These are phyloP conservation scores for Tethea ocularis DNA, from an alignment of 2,888 invertebrate species.

Conservation along the genomic window DNA sequence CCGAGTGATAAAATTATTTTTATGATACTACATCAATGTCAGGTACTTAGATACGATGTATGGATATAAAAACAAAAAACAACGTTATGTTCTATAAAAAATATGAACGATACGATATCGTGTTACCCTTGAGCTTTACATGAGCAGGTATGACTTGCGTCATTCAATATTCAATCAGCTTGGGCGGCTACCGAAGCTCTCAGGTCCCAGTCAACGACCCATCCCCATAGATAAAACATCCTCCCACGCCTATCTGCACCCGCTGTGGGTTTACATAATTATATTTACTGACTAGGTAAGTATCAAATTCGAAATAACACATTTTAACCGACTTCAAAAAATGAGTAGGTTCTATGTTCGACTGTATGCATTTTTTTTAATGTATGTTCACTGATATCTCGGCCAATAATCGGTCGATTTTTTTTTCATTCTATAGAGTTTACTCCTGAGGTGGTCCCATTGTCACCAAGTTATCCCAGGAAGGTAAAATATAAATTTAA, in stretches of 20 bases:
- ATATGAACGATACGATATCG: constrained; percentile 6
- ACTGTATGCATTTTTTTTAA: too few species aligned
- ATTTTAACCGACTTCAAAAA: too few species aligned
- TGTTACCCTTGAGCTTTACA: constrained; percentile 20
- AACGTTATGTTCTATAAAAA: background rate
- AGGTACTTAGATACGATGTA: background rate
- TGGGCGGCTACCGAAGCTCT: constrained; percentile 26
- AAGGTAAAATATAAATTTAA: too few species aligned
- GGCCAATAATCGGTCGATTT: too few species aligned
- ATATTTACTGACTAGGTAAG: background rate
- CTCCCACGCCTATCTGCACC: constrained; percentile 44
- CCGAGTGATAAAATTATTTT: background rate
- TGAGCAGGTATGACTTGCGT: constrained; percentile 28
- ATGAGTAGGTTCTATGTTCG: too few species aligned
- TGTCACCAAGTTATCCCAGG: too few species aligned
- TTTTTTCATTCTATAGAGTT: too few species aligned
- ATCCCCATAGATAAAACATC: constrained; percentile 51
- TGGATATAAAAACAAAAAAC: background rate
- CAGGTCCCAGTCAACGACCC: constrained; percentile 46
- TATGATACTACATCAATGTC: background rate
- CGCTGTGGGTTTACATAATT: constrained; percentile 18
- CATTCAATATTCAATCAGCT: constrained; percentile 45
- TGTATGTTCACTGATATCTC: too few species aligned
- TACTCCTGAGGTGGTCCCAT: too few species aligned
- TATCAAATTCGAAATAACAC: background rate